Conservation (phyloP, 2,888 invertebrate species). For the Lasiommata megera region DNA sequence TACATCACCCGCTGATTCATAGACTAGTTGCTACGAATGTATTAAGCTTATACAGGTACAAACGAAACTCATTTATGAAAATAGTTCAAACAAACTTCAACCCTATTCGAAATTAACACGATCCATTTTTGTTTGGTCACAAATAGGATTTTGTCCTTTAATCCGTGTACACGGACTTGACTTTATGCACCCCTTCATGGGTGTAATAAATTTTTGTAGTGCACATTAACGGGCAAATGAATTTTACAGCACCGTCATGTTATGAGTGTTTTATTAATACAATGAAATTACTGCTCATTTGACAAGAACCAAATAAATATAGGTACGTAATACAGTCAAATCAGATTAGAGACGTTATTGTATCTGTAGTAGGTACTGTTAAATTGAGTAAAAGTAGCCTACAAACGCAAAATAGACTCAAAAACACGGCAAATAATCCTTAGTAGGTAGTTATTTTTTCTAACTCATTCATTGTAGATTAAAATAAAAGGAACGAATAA, state of each 20-base stretch:
- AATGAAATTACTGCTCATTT: not conserved
- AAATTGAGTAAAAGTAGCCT: too few relatives aligned
- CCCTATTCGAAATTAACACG: not conserved
- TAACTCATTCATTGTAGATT: too few relatives aligned
- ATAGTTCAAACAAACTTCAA: not conserved
- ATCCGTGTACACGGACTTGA: constrained; percentile 15
- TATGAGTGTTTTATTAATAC: constrained; percentile 7
- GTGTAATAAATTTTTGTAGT: constrained; percentile 27
- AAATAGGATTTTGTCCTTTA: constrained; percentile 15
- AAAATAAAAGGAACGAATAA: too few relatives aligned
- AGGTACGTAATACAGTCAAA: too few relatives aligned
- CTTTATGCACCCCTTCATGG: constrained; percentile 25
- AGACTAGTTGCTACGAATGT: constrained; percentile 30
- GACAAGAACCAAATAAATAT: too few relatives aligned
- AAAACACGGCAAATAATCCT: too few relatives aligned
- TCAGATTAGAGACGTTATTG: too few relatives aligned
- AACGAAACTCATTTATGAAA: constrained; percentile 16
- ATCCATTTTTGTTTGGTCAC: not conserved
- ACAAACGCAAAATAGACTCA: too few relatives aligned
- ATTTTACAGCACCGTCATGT: constrained; percentile 13
- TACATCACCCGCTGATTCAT: constrained; percentile 33
- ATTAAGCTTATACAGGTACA: constrained; percentile 28
- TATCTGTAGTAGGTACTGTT: too few relatives aligned
- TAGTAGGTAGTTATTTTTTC: too few relatives aligned
- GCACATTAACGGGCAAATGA: constrained; percentile 27